Evolutionary conservation across 1,140 invertebrate genomes (phyloP), one percentile per base, ranked within the genome.

Genomic region (Magallana gigas): DNA sequence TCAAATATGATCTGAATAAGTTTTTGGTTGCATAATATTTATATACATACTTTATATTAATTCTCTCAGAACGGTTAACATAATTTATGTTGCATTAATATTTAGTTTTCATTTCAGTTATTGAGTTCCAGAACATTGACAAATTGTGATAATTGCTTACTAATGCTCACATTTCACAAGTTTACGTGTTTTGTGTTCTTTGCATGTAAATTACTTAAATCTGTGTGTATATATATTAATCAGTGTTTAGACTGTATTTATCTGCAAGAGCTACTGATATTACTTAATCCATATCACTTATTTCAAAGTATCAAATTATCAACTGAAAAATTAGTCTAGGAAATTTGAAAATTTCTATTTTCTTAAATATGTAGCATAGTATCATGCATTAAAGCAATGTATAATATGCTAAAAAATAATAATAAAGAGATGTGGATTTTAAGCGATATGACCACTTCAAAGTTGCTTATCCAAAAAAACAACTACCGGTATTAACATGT

Each of bases 11-110:
- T 76, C 18, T 76, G 11, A 29, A 36, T 76, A 76, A 76, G 5
- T 36, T 12, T 76, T 29, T 12, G 36, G 56, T 11, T 36, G 85
- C 9, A 71, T 48, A 48, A 48, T 48, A 48, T 48, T 80, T 1
- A 29, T 76, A 80, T 57, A 81, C 16, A 80, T 57, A 81, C 16
- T 76, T 56, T 14, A 86, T 16, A 18, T 56, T 8, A 9, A 57
- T 23, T 76, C 12, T 56, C 12, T 76, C 9, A 71, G 6, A 80
- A 81, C 64, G n/a, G 64, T 76, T 76, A 76, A 76, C 68, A 76
- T 76, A 76, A 76, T 76, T 29, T 76, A 57, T 83, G 48, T 83
- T 83, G 18, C 57, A 83, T 57, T 83, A 83, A 83, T 60, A 82
- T 48, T 60, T 23, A 18, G 80, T 16, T 58, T 36, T 62, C 82